These are phyloP conservation scores for Drosophila neoperkinsi DNA, from an alignment of 2,888 invertebrate species.

Conservation along the genomic window DNA sequence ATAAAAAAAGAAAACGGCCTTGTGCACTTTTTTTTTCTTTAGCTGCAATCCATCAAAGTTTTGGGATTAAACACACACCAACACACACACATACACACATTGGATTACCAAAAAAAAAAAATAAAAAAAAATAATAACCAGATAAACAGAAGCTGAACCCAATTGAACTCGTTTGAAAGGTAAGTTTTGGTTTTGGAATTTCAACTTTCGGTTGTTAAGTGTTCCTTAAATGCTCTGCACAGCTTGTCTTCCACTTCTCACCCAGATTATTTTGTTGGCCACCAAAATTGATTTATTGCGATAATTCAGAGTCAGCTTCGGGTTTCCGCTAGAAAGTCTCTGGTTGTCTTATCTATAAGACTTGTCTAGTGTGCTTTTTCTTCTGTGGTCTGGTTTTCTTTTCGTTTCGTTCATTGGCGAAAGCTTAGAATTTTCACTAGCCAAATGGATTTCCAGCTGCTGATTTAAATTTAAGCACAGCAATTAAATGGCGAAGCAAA, in stretches of 20 bases:
- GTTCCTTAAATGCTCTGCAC: conserved; percentile 32
- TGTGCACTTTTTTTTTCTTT: conserved; percentile 45
- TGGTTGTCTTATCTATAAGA: conserved; percentile 25
- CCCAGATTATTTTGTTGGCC: conserved; percentile 28
- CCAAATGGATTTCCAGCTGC: conserved; percentile 24
- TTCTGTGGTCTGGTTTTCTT: conserved; percentile 44
- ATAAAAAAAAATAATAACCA: not conserved
- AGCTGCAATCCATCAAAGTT: conserved; percentile 57
- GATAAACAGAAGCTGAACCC: conserved; percentile 26
- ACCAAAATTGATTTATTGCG: conserved; percentile 56
- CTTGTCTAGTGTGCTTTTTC: conserved; percentile 14
- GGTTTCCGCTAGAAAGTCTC: conserved; percentile 59
- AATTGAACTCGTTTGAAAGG: conserved; percentile 52
- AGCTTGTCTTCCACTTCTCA: conserved; percentile 23
- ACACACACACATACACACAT: conserved; percentile 28
- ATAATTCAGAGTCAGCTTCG: conserved; percentile 40
- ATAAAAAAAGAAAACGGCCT: conserved; percentile 57
- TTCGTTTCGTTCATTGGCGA: conserved; percentile 55
- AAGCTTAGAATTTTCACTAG: conserved; percentile 72
- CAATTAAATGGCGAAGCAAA: not conserved
- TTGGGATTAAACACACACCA: conserved; percentile 60
- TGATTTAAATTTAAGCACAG: conserved; percentile 14
- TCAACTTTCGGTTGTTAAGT: conserved; percentile 24
- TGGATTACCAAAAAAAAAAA: conserved; percentile 45
- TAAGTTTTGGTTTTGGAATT: conserved; percentile 36